These are phyloP conservation scores for Enteromius argenteus DNA, from an alignment of 2,797 vertebrate species.

Conservation along the genomic window DNA sequence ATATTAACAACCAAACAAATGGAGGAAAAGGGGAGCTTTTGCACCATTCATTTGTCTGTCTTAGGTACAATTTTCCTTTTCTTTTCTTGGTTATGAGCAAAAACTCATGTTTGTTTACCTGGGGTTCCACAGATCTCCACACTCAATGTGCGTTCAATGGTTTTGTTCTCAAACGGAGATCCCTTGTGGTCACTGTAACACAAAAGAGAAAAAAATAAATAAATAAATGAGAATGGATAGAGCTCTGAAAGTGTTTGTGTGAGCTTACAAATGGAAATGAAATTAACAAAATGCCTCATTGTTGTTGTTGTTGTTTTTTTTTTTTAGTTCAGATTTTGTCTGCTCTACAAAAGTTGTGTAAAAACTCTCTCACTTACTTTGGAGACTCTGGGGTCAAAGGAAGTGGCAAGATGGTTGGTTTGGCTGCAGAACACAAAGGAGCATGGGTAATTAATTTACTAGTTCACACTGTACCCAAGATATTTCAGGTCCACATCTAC, in stretches of 20 bases:
- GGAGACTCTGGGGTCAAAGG: constrained; percentile 99
- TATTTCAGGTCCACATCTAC: constrained; percentile 82
- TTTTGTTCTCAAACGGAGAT: constrained; percentile 99
- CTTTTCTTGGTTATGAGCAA: not conserved
- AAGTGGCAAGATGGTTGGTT: constrained; percentile 99
- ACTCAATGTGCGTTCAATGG: constrained; percentile 99
- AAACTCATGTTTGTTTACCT: constrained; percentile 80
- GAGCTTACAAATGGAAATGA: constrained; percentile 86
- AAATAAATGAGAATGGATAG: constrained; percentile 68
- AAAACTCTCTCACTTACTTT: constrained; percentile 99
- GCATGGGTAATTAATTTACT: constrained; percentile 87
- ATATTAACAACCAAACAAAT: not conserved
- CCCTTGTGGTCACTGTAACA: constrained; percentile 99
- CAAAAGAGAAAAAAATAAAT: constrained; percentile 69
- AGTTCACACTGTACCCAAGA: constrained; percentile 77
- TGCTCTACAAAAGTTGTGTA: constrained; percentile 85
- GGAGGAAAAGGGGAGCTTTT: not conserved
- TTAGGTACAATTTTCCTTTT: not conserved
- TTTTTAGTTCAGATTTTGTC: constrained; percentile 64
- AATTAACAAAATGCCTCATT: constrained; percentile 80
- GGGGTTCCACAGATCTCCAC: constrained; percentile 99
- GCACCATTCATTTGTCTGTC: not conserved
- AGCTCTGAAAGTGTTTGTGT: constrained; percentile 72
- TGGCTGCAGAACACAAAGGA: constrained; percentile 92
- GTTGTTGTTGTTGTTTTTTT: constrained; percentile 60